Base-by-base conservation (phyloP, 2,797 vertebrate genomes). In the Xiphophorus birchmanni region DNA sequence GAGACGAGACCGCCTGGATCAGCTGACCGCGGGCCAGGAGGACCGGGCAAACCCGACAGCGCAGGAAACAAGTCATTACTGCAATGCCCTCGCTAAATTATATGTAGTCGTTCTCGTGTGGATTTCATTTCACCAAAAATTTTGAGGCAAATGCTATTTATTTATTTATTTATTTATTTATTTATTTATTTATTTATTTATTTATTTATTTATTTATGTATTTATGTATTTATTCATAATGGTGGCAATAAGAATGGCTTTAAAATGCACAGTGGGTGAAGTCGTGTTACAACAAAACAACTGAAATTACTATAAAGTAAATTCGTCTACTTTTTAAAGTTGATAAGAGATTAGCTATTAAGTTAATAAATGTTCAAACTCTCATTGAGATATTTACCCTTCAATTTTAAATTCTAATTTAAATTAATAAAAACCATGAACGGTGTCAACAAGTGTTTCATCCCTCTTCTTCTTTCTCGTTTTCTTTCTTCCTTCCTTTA, bases 1-100 rank as follows among this genome's bases (percentile, higher is more conserved):
- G 80, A 75, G 69, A 81, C 29, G n/a, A 82, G 77, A 85, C 84
- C 56, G 75, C 32, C 79, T 29, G 80, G 88, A 80, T 88, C 86
- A 45, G 71, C 35, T 84, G 78, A 47, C 40, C 40, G 69, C 81
- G 9, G 83, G 76, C 73, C 83, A 78, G 60, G 21, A 81, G 80
- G 83, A 84, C 48, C 52, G 44, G 21, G 77, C 69, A 60, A 75
- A 50, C 56, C 74, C 63, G 1, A 79, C 73, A 35, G 45, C 15
- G 72, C 84, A 76, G 72, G 74, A 86, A 80, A 80, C 6, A 56
- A 54, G 56, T 26, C 78, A 37, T 81, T 77, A 74, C 52, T n/a
- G 67, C 67, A 6, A 47, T 26, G 37, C 23, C 13, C 65, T 37
- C 17, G 26, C 21, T 4, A 3, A 54, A 42, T 44, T 71, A n/a